Evolutionary conservation across 2,113 vertebrate species (phyloP).

Genomic region (Tragelaphus strepsiceros): DNA sequence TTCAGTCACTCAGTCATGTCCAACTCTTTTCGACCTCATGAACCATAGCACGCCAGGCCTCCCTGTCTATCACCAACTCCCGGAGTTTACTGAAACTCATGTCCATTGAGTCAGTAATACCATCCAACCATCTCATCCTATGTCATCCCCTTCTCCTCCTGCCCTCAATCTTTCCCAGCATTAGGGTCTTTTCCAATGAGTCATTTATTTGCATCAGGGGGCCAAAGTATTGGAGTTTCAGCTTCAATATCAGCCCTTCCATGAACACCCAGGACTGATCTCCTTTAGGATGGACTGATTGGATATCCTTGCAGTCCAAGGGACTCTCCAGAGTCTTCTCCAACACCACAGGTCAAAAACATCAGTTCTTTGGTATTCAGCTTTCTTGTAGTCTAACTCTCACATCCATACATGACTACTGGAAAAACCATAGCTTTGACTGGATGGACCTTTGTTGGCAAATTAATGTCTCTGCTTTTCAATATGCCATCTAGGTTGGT

Average conservation of each 20-base stretch:
- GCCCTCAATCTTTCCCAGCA: neutral
- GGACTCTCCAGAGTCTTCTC: neutral
- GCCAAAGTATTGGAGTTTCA: neutral
- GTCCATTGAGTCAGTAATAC: neutral
- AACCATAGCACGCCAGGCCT: fast-evolving
- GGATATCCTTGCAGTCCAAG: neutral
- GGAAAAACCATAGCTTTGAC: neutral
- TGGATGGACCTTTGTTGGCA: neutral
- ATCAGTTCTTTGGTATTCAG: neutral
- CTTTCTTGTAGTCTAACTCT: neutral
- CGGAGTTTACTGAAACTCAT: fast-evolving
- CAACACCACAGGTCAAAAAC: neutral
- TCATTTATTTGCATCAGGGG: neutral
- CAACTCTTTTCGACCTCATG: fast-evolving
- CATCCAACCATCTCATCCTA: neutral
- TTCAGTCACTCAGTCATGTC: fast-evolving
- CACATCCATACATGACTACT: neutral
- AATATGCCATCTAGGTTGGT: neutral
- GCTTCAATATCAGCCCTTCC: neutral
- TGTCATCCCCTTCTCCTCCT: fast-evolving
- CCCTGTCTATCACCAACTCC: neutral
- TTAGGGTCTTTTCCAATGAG: neutral
- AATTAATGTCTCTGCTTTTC: neutral
- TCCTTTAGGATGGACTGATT: neutral
- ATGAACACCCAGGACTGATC: neutral